phyloP scores from a whole-genome alignment of 2,113 vertebrate genomes.

The Tychaedon coryphoeus region DNA sequence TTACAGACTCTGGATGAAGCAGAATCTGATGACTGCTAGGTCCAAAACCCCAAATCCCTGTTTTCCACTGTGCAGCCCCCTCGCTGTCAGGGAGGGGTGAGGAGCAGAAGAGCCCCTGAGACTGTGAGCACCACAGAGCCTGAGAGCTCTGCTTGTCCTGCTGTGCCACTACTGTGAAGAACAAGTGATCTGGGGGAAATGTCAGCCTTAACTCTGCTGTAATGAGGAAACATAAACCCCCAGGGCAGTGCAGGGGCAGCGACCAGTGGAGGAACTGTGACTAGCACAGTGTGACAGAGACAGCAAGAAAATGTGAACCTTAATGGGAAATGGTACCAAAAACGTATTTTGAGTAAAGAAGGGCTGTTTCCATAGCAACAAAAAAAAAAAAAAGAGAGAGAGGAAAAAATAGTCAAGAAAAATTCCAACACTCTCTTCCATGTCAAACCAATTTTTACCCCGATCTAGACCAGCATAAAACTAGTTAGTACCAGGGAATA shows the following conservation, averaged over 20 bases:
- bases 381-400: not conserved
- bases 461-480: not conserved
- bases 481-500: not conserved
- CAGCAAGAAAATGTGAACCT: not conserved
- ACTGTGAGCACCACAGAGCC: not conserved
- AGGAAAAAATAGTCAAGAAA: not conserved
- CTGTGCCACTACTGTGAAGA: not conserved
- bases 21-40: not conserved
- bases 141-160: not conserved
- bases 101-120: not conserved
- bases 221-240: not conserved
- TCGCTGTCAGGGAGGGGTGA: accelerated
- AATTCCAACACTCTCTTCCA: not conserved
- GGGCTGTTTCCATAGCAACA: not conserved
- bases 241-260: accelerated
- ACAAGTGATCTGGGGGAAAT: accelerated
- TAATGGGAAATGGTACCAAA: not conserved
- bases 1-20: not conserved
- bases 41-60: not conserved
- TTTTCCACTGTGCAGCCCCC: not conserved
- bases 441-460: not conserved
- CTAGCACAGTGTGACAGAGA: not conserved
- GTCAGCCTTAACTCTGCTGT: not conserved
- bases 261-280: not conserved
- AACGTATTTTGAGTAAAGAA: not conserved